These are phyloP conservation scores for Dasysyrphus tricinctus DNA, from an alignment of 2,888 invertebrate genomes.

Conservation along the genomic window DNA sequence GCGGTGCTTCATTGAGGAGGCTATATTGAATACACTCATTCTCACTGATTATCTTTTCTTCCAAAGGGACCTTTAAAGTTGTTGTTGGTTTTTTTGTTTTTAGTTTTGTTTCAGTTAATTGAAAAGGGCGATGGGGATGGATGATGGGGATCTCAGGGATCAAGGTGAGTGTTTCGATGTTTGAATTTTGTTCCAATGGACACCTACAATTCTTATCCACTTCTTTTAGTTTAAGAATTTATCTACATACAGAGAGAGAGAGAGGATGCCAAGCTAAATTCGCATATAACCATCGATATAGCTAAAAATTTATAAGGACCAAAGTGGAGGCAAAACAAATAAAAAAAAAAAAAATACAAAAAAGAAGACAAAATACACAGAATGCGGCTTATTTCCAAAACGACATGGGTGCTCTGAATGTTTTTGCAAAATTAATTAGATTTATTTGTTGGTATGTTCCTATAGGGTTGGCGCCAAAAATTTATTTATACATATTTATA, in stretches of 20 bases:
- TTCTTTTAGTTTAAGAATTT: constrained; percentile 21
- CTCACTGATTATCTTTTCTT: constrained; percentile 66
- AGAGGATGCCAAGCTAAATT: constrained; percentile 39
- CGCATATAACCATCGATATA: constrained; percentile 1
- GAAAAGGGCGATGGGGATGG: constrained; percentile 69
- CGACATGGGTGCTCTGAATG: constrained; percentile 52
- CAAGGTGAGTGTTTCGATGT: constrained; percentile 74
- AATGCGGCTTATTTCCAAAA: constrained; percentile 55
- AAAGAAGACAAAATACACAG: background rate
- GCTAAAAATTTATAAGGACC: background rate
- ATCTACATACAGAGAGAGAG: constrained; percentile 17
- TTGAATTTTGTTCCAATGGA: constrained; percentile 74
- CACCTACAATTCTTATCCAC: constrained; percentile 70
- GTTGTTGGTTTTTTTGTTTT: constrained; percentile 30
- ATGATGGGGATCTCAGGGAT: constrained; percentile 48
- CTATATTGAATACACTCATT: background rate
- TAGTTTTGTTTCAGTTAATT: constrained; percentile 64
- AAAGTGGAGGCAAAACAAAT: background rate
- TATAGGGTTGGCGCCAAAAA: constrained; percentile 71
- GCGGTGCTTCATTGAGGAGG: constrained; percentile 55
- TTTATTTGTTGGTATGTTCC: constrained; percentile 40
- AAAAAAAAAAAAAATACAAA: background rate
- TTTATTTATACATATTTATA: background rate
- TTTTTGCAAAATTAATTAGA: constrained; percentile 69
- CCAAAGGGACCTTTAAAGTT: constrained; percentile 40